phyloP scores from a whole-genome alignment of 2,113 vertebrate species.

The Thamnaconus septentrionalis region DNA sequence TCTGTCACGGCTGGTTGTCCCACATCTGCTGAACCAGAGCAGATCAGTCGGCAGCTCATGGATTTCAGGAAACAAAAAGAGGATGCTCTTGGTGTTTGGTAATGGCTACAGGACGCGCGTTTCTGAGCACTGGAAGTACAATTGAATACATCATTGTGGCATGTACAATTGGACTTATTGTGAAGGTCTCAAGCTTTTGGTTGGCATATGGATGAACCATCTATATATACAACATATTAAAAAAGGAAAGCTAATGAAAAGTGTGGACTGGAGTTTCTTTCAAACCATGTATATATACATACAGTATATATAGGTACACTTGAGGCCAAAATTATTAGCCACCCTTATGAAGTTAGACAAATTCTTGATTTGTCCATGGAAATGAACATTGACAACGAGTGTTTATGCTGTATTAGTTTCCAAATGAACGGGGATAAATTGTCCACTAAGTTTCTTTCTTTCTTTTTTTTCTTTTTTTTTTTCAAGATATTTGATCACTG shows the following conservation, averaged over 20 bases:
- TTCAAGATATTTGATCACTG: no score
- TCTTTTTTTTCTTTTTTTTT: no score
- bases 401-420: no score
- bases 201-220: constrained; percentile 90
- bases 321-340: no score
- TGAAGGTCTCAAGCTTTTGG: constrained; percentile 86
- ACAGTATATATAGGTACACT: no score
- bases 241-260: constrained; percentile 67
- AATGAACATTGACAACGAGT: no score
- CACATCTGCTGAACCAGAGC: constrained; percentile 82
- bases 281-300: no score
- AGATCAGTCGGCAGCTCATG: constrained; percentile 79
- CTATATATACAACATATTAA: constrained; percentile 90
- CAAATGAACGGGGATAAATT: no score
- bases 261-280: constrained; percentile 48
- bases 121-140: constrained; percentile 84
- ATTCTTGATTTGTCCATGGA: no score
- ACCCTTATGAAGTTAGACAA: no score
- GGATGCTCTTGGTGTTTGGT: constrained; percentile 86
- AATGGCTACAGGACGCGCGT: constrained; percentile 80
- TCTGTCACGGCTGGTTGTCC: constrained; percentile 83
- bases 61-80: constrained; percentile 71
- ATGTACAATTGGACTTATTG: constrained; percentile 86
- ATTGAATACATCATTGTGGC: constrained; percentile 81
- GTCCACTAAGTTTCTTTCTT: no score